phyloP scores from a whole-genome alignment of 2,797 vertebrate species.

The Gymnocypris eckloni region DNA sequence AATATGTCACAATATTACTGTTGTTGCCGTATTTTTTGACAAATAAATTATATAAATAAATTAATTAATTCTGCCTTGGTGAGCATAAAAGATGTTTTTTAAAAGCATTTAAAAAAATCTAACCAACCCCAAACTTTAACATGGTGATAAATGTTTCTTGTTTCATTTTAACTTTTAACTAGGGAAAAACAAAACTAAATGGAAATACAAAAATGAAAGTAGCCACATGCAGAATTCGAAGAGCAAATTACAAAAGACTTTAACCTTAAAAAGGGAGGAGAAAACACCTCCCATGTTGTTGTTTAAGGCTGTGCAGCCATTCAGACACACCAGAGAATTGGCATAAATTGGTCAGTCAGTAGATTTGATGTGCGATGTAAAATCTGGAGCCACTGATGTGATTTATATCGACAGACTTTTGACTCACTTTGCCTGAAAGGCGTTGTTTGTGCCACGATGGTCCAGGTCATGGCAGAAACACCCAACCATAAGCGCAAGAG shows the following conservation, averaged over 20 bases:
- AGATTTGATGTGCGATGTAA: not conserved
- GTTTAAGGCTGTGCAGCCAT: not conserved
- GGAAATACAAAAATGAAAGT: not conserved
- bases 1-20: not conserved
- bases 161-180: not conserved
- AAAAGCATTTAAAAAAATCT: not conserved
- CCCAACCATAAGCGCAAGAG: constrained; percentile 82
- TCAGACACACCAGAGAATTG: not conserved
- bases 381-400: not conserved
- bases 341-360: not conserved
- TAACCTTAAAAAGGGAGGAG: not conserved
- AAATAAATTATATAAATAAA: not conserved
- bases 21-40: not conserved
- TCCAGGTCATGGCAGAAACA: constrained; percentile 84
- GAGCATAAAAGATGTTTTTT: not conserved
- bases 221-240: not conserved
- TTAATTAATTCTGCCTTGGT: too few relatives aligned
- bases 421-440: constrained; percentile 84
- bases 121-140: not conserved
- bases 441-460: constrained; percentile 84
- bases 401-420: not conserved
- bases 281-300: not conserved
- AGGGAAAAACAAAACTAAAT: not conserved
- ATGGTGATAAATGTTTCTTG: not conserved
- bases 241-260: not conserved